Base-by-base conservation (phyloP, 2,797 vertebrate species). In the Limnodromus scolopaceus region DNA sequence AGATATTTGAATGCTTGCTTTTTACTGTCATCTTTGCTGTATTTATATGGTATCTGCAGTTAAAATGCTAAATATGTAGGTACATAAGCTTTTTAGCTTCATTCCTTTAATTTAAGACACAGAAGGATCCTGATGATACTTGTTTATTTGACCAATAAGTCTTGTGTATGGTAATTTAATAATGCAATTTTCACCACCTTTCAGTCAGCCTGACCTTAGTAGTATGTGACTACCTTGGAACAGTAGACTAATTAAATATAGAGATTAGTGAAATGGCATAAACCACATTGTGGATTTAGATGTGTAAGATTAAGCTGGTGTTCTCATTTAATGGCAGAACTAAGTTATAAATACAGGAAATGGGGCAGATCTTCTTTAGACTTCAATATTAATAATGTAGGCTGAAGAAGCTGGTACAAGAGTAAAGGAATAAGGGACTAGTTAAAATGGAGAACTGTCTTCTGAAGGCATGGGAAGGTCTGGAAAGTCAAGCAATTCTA, bases 321-420 rank as follows among this genome's bases (percentile, higher is more conserved):
- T 63, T 87, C 27, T 63, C 12, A 22, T 69, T 74, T 69, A 65
- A 36, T 30, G 54, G 9, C 53, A 76, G 63, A 75, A 64, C 36
- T 34, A 51, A 45, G 13, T 45, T 82, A 22, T 2, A 58, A 89
- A 57, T 32, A 28, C 15, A 16, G 41, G 32, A 88, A 34, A 43
- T 4, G 6, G 11, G 27, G n/a, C 32, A n/a, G 51, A 34, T 61
- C 10, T 53, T 39, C 54, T 65, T 79, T 27, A 55, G 13, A 64
- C 18, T 69, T 53, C 2, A 11, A 0, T 2, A 1, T 70, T 74
- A 49, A 16, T 34, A 69, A 36, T 0, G 1, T 20, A 46, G 30
- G 27, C 30, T 74, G 45, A 54, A 84, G 48, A 64, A 91, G 24
- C 36, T 64, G 30, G 12, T 58, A 36, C 6, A 63, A 66, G 34